Conservation (phyloP, 2,888 invertebrate species). For the Plemyria rubiginata region DNA sequence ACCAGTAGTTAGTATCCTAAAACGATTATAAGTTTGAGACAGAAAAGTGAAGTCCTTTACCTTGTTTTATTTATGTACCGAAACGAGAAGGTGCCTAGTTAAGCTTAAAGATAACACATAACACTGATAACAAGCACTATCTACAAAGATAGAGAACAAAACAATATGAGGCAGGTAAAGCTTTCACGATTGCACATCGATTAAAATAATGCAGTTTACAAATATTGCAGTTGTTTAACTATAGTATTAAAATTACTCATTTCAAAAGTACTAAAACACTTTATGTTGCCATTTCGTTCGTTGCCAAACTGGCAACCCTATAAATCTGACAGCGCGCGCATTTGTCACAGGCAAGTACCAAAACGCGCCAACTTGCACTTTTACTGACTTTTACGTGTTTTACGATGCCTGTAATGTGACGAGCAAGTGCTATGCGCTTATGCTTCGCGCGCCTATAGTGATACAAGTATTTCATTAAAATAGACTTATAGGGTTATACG, state of each 20-base stretch:
- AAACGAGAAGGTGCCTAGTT: not conserved
- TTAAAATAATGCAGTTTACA: not conserved
- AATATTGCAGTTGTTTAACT: conserved; percentile 6
- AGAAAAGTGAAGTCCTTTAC: too few relatives aligned
- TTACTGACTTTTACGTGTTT: conserved; percentile 37
- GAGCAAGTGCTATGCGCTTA: conserved; percentile 35
- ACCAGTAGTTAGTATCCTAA: too few relatives aligned
- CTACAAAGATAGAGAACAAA: not conserved
- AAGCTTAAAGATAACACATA: not conserved
- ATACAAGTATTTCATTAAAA: conserved; percentile 25
- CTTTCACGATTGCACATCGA: not conserved
- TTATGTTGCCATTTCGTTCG: conserved; percentile 22
- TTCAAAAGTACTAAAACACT: conserved; percentile 26
- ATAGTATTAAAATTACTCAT: conserved; percentile 9
- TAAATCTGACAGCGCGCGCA: conserved; percentile 53
- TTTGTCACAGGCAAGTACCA: conserved; percentile 60
- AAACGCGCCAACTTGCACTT: conserved; percentile 49
- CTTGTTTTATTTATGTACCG: too few relatives aligned
- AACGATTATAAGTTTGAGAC: too few relatives aligned
- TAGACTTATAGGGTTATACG: conserved; percentile 21
- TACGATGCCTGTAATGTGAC: conserved; percentile 59
- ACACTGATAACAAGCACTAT: not conserved
- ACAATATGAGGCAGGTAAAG: not conserved
- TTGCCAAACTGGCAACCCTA: conserved; percentile 49
- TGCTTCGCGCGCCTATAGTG: conserved; percentile 5